Evolutionary conservation across 2,797 vertebrate species (phyloP), one percentile per base, ranked within the genome.

Genomic region (Pangasius krempfi): DNA sequence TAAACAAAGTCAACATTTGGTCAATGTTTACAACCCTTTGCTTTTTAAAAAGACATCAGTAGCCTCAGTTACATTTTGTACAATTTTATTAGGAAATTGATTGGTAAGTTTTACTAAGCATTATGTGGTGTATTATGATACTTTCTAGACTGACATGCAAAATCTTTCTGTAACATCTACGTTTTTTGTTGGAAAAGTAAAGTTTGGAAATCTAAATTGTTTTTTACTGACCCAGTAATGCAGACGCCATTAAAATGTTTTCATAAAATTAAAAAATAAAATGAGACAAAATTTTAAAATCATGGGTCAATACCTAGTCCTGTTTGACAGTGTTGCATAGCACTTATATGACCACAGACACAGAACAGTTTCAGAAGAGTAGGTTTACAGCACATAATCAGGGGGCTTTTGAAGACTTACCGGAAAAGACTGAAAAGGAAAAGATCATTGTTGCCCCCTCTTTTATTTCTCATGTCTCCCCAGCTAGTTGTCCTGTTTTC

Each of bases 221-320:
- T 40, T 73, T 27, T 52, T n/a, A 27, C 0, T 76, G 73, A 76
- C 44, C 27, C 73, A 44, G 44, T 73, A 73, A 44, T 73, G 20
- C 9, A 73, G 8, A 5, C 4, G 22, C 44, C 72, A 47, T 47
- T n/a, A n/a, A 47, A 5, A 47, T 47, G 8, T 1, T 47, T 47
- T 47, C 44, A 47, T 47, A 8, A 47, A 47, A 47, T 47, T 47
- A 47, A 47, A 47, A 47, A 47, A 47, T 47, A 47, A 47, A 8
- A 47, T 47, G 44, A 47, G 8, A 47, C 9, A 47, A 47, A 47
- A 47, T 47, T 47, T 47, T 8, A 47, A 47, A 47, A 47, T 89
- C 91, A 90, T 40, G 89, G 91, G 91, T 92, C 91, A 91, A 91
- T 89, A 90, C 85, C 84, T 60, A 64, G 89, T 87, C 86, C 86